These are phyloP conservation scores for Protophormia terraenovae DNA, from an alignment of 2,888 invertebrate species.

Conservation along the genomic window DNA sequence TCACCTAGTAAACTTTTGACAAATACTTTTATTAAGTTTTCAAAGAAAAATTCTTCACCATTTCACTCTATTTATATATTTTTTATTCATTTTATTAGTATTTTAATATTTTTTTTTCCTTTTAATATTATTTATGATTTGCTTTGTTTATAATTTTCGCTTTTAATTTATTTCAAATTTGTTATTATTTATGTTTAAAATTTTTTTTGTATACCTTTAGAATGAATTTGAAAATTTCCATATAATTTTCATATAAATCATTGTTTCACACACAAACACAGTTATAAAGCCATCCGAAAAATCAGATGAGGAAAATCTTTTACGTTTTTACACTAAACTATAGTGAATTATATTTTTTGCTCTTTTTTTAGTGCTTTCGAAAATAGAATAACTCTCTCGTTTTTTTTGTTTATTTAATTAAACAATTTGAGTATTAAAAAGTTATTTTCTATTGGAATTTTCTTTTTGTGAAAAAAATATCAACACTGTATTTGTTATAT, in stretches of 20 bases:
- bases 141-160: slow-evolving; percentile 14
- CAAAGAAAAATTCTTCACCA: background rate
- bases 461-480: background rate
- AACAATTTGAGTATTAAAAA: slow-evolving; percentile 33
- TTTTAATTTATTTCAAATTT: background rate
- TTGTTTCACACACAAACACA: background rate
- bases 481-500: background rate
- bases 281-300: background rate
- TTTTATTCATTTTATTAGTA: background rate
- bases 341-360: background rate
- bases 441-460: background rate
- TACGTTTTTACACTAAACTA: background rate
- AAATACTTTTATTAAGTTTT: no score
- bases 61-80: background rate
- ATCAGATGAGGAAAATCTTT: slow-evolving; percentile 11
- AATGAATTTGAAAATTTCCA: slow-evolving; percentile 45
- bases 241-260: slow-evolving; percentile 38
- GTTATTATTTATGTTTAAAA: background rate
- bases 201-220: slow-evolving; percentile 39
- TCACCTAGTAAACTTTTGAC: no score
- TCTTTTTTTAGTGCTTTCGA: slow-evolving; percentile 8
- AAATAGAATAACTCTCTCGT: slow-evolving; percentile 16
- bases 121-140: background rate
- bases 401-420: slow-evolving; percentile 41
- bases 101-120: background rate